These are phyloP conservation scores for Drosophila histrio DNA, from an alignment of 2,888 invertebrate species.

Conservation along the genomic window DNA sequence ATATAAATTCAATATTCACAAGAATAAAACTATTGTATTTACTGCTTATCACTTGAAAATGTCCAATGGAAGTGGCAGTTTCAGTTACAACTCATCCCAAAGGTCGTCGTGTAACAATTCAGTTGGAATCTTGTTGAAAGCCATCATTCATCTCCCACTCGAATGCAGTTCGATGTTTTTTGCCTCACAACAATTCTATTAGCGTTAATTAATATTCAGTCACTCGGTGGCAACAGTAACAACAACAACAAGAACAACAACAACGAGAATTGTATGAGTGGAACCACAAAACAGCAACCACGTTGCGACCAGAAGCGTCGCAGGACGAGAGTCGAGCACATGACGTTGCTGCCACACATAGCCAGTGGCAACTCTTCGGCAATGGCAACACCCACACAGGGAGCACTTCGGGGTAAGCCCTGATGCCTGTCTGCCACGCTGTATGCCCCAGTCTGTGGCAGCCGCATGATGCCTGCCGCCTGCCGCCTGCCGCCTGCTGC, in stretches of 20 bases:
- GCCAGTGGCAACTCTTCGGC: slow-evolving; percentile 39
- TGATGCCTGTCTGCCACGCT: slow-evolving; percentile 39
- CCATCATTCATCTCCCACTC: slow-evolving; percentile 56
- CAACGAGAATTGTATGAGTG: slow-evolving; percentile 38
- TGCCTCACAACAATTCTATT: slow-evolving; percentile 66
- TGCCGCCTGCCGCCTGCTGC: slow-evolving; percentile 27
- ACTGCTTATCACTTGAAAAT: neutral
- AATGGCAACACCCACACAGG: slow-evolving; percentile 16
- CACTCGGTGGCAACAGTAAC: slow-evolving; percentile 41
- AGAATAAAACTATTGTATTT: neutral
- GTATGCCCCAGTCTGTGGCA: slow-evolving; percentile 15
- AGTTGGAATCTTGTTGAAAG: slow-evolving; percentile 47
- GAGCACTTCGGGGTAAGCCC: slow-evolving; percentile 30
- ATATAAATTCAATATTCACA: neutral
- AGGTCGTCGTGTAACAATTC: slow-evolving; percentile 24
- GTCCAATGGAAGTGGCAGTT: neutral
- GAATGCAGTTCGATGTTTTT: slow-evolving; percentile 52
- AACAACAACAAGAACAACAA: slow-evolving; percentile 49
- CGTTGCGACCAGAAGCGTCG: slow-evolving; percentile 25
- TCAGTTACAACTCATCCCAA: slow-evolving; percentile 13
- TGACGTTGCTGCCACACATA: slow-evolving; percentile 33
- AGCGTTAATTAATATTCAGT: slow-evolving; percentile 76
- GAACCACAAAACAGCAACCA: slow-evolving; percentile 49
- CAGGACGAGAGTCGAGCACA: slow-evolving; percentile 42
- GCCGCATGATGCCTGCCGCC: slow-evolving; percentile 39